phyloP scores from a whole-genome alignment of 2,888 invertebrate species.

The Pecten maximus region DNA sequence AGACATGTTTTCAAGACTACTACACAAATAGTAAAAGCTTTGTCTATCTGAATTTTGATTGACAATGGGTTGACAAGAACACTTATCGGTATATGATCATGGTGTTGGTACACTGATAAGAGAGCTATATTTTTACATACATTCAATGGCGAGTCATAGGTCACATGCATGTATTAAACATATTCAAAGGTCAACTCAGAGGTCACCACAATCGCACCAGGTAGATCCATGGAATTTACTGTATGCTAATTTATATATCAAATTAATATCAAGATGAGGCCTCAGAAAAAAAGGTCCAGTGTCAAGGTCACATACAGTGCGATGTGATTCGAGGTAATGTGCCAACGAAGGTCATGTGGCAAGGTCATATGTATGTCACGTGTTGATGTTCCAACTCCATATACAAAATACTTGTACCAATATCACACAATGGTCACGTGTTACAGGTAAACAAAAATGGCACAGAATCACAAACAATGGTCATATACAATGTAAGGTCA shows the following conservation, averaged over 20 bases:
- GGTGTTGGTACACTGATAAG: too few relatives aligned
- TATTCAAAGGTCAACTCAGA: neutral
- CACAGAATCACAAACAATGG: neutral
- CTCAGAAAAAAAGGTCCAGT: neutral
- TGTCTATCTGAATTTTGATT: too few relatives aligned
- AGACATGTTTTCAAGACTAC: too few relatives aligned
- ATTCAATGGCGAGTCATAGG: too few relatives aligned
- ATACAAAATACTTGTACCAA: neutral
- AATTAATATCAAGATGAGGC: neutral
- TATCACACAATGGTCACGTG: neutral
- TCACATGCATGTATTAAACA: neutral
- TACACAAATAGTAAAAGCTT: too few relatives aligned
- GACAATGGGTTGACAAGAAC: too few relatives aligned
- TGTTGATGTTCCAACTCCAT: neutral
- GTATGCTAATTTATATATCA: neutral
- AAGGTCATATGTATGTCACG: neutral
- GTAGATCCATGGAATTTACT: neutral
- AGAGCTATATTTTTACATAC: too few relatives aligned
- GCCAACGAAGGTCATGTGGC: neutral
- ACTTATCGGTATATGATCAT: too few relatives aligned
- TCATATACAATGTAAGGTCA: neutral
- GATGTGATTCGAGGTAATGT: neutral
- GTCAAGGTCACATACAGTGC: neutral
- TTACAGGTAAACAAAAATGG: neutral
- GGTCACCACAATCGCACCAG: neutral